Conservation (phyloP, 2,113 vertebrate species). For the Anser brachyrhynchus region DNA sequence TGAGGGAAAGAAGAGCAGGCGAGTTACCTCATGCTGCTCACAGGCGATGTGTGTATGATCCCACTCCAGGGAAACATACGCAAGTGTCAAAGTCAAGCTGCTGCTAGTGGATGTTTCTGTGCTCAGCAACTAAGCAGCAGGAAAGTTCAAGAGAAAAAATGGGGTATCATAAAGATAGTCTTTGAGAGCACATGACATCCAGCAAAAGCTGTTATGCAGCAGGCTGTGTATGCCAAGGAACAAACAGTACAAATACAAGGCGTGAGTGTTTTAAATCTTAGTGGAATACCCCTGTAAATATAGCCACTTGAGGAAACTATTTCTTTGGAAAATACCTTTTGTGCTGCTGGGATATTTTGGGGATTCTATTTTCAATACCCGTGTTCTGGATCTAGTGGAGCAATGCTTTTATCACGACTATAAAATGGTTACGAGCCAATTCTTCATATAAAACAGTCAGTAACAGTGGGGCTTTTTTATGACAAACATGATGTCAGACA, state of each 20-base stretch:
- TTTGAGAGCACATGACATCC: conserved; percentile 53
- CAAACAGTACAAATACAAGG: conserved; percentile 52
- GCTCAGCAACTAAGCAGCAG: conserved; percentile 35
- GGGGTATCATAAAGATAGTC: conserved; percentile 44
- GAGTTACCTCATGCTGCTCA: conserved; percentile 41
- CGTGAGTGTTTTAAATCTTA: conserved; percentile 69
- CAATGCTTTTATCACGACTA: conserved; percentile 75
- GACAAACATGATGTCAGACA: conserved; percentile 81
- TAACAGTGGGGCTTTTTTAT: conserved; percentile 68
- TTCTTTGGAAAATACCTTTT: conserved; percentile 72
- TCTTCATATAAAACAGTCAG: conserved; percentile 75
- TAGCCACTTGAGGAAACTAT: conserved; percentile 77
- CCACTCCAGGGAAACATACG: conserved; percentile 65
- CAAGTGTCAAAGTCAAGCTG: conserved; percentile 75
- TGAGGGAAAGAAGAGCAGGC: conserved; percentile 35
- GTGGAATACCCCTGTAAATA: conserved; percentile 67
- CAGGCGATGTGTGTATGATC: conserved; percentile 54
- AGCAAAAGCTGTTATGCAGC: conserved; percentile 26
- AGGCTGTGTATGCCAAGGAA: conserved; percentile 4
- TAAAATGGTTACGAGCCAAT: conserved; percentile 80
- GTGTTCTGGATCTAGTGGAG: conserved; percentile 66
- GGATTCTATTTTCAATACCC: conserved; percentile 72
- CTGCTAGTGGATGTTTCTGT: conserved; percentile 66
- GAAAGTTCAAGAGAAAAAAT: conserved; percentile 62
- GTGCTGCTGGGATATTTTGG: conserved; percentile 58